These are phyloP conservation scores for Fabriciana adippe DNA, from an alignment of 2,888 invertebrate species.

Conservation along the genomic window DNA sequence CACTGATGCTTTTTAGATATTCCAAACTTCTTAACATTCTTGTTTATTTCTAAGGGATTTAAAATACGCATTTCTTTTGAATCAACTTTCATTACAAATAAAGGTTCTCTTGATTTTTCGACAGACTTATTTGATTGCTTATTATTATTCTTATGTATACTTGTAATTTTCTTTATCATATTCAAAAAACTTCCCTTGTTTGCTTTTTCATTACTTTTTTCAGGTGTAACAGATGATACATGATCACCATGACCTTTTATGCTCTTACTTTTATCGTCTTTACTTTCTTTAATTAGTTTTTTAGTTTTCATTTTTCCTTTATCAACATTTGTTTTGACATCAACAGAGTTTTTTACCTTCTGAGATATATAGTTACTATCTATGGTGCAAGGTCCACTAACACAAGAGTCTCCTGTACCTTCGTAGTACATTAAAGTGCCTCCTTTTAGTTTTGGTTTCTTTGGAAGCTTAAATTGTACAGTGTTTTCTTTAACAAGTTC, in stretches of 20 bases:
- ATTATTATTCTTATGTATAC: constrained; percentile 22
- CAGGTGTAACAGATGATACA: background rate
- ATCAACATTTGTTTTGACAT: background rate
- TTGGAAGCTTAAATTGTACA: constrained; percentile 12
- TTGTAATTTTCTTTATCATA: constrained; percentile 9
- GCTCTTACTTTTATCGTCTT: background rate
- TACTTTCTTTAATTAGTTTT: background rate
- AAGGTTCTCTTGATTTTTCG: constrained; percentile 40
- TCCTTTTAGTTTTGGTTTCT: constrained; percentile 12
- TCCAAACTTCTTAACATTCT: constrained; percentile 44
- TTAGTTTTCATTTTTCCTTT: background rate
- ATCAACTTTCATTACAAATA: constrained; percentile 52
- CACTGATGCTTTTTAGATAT: constrained; percentile 42
- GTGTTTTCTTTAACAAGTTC: background rate
- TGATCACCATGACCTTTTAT: background rate
- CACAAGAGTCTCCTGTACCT: constrained; percentile 27
- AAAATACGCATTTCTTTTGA: constrained; percentile 45
- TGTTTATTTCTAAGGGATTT: constrained; percentile 48
- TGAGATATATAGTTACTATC: background rate
- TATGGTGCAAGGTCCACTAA: constrained; percentile 23
- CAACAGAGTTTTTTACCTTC: background rate
- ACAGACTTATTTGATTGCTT: constrained; percentile 1
- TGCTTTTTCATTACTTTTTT: background rate
- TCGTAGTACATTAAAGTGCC: constrained; percentile 6
- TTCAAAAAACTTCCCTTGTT: background rate